Evolutionary conservation across 1,140 invertebrate genomes (phyloP).

Genomic region (Papilio aristodemus): DNA sequence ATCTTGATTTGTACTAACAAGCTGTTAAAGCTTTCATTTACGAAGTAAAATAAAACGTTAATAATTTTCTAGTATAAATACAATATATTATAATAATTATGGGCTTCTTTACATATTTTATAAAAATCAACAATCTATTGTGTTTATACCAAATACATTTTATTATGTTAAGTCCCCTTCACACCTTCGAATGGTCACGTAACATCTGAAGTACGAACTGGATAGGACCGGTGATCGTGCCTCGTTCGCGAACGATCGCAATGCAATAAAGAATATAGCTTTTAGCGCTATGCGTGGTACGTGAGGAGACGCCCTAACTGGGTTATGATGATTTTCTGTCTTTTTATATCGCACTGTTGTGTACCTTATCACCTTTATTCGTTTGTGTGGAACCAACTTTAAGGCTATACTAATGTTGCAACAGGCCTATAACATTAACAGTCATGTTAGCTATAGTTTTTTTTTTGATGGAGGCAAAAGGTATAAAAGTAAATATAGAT

Average conservation of each 20-base stretch:
- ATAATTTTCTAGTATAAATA: too few species aligned
- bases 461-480: too few species aligned
- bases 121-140: too few species aligned
- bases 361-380: neutral
- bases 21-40: too few species aligned
- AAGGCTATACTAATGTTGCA: neutral
- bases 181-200: slow-evolving; percentile 43
- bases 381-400: neutral
- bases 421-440: neutral
- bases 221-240: slow-evolving; percentile 34
- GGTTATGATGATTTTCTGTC: slow-evolving; percentile 34
- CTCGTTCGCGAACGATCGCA: slow-evolving; percentile 45
- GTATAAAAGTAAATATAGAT: too few species aligned
- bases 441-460: too few species aligned
- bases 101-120: too few species aligned
- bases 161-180: slow-evolving; percentile 30
- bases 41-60: too few species aligned
- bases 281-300: slow-evolving; percentile 53
- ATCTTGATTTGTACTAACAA: too few species aligned
- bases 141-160: neutral
- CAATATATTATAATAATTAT: too few species aligned
- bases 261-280: slow-evolving; percentile 52
- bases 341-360: slow-evolving; percentile 30
- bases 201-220: slow-evolving; percentile 44
- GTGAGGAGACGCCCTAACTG: slow-evolving; percentile 47